These are phyloP conservation scores for Aphelocoma californica DNA, from an alignment of 2,797 vertebrate genomes.

Conservation along the genomic window DNA sequence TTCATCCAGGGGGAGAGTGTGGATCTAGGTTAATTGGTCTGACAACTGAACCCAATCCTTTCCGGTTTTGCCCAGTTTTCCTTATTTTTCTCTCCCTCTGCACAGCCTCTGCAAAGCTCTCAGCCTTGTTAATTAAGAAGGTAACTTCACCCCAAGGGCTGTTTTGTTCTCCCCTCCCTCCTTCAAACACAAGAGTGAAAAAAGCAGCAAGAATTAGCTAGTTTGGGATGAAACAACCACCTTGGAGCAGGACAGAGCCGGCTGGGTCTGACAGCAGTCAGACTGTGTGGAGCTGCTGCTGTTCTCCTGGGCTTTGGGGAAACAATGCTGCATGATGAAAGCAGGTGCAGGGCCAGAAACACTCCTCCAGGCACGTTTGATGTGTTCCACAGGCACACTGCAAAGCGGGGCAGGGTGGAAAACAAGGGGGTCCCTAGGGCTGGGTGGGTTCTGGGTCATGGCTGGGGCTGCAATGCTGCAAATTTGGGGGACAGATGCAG, in stretches of 20 bases:
- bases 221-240: slow-evolving; percentile 22
- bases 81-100: background rate
- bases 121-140: slow-evolving; percentile 60
- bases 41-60: slow-evolving; percentile 48
- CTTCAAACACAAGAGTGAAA: background rate
- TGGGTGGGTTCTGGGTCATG: background rate
- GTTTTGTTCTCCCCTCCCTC: slow-evolving; percentile 23
- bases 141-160: slow-evolving; percentile 37
- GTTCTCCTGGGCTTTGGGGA: background rate
- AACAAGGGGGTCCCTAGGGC: background rate
- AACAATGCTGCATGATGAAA: background rate
- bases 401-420: background rate
- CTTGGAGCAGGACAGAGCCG: background rate
- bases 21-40: slow-evolving; percentile 66
- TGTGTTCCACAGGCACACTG: fast-evolving
- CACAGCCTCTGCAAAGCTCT: slow-evolving; percentile 11
- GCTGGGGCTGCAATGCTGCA: background rate
- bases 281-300: background rate
- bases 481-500: background rate
- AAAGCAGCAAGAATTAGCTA: slow-evolving; percentile 27
- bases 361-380: background rate
- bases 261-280: background rate
- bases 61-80: slow-evolving; percentile 52
- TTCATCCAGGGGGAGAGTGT: slow-evolving; percentile 14
- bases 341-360: background rate